Conservation (phyloP, 2,888 invertebrate species). For the Chrysotoxum bicinctum region DNA sequence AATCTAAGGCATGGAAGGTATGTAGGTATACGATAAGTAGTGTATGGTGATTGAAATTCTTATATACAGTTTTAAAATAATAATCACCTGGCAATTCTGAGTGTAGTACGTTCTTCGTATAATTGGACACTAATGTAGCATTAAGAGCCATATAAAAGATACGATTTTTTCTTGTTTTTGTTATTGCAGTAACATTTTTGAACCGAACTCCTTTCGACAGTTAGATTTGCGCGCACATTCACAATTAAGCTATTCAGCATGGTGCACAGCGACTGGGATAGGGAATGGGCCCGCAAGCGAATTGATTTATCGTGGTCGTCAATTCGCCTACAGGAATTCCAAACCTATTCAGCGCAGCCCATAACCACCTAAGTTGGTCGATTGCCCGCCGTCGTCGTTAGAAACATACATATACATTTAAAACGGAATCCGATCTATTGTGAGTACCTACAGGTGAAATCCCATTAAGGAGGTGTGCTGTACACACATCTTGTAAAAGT, state of each 20-base stretch:
- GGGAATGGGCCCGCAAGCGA: slow-evolving; percentile 25
- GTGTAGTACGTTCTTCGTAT: slow-evolving; percentile 39
- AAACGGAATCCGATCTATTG: slow-evolving; percentile 50
- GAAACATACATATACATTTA: slow-evolving; percentile 31
- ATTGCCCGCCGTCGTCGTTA: slow-evolving; percentile 9
- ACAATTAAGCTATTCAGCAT: slow-evolving; percentile 50
- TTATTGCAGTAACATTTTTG: background rate
- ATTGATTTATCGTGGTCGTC: slow-evolving; percentile 52
- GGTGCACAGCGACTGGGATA: background rate
- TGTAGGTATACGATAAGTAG: slow-evolving; percentile 1
- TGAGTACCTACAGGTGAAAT: slow-evolving; percentile 20
- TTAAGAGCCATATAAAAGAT: slow-evolving; percentile 52
- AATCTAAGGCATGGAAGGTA: slow-evolving; percentile 13
- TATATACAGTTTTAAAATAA: slow-evolving; percentile 61
- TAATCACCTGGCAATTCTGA: slow-evolving; percentile 40
- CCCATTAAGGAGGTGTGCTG: slow-evolving; percentile 1
- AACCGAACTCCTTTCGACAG: slow-evolving; percentile 21
- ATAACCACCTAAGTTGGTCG: background rate
- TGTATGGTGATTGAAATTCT: slow-evolving; percentile 15
- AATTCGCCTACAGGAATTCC: slow-evolving; percentile 43
- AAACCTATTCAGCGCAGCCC: slow-evolving; percentile 11
- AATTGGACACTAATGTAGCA: slow-evolving; percentile 62
- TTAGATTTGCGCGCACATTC: slow-evolving; percentile 8
- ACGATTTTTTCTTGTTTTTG: slow-evolving; percentile 2
- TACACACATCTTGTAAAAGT: background rate